These are phyloP conservation scores for Bombus polaris DNA, from an alignment of 1,140 invertebrate genomes.

Conservation along the genomic window DNA sequence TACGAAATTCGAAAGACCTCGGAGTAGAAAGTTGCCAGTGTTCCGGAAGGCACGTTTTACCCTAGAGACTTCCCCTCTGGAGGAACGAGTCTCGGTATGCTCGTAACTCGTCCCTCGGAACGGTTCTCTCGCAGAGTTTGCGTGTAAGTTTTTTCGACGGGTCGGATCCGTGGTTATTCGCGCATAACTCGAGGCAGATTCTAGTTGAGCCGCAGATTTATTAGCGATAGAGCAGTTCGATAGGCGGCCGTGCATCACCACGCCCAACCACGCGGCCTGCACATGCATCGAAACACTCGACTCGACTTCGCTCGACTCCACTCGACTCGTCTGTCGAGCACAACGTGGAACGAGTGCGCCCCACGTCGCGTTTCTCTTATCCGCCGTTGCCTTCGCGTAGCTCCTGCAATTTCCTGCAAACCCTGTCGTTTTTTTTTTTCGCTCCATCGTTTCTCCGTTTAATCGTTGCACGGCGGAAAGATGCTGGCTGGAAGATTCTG, in stretches of 20 bases:
- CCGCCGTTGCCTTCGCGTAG: constrained; percentile 23
- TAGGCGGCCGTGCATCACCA: constrained; percentile 79
- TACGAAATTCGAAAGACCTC: background rate
- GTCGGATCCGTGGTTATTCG: constrained; percentile 60
- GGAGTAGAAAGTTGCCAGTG: background rate
- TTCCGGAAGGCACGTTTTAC: background rate
- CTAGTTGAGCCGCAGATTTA: constrained; percentile 81
- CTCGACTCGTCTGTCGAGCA: no score
- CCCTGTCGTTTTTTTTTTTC: no score
- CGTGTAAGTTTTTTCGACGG: constrained; percentile 55
- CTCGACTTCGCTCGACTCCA: background rate
- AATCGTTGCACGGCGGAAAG: background rate
- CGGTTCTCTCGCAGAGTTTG: constrained; percentile 1
- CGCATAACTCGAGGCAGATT: constrained; percentile 74
- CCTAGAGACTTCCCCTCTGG: background rate
- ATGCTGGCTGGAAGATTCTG: no score
- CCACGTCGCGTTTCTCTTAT: constrained; percentile 42
- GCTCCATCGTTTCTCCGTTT: background rate
- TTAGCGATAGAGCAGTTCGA: constrained; percentile 77
- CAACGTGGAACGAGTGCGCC: background rate
- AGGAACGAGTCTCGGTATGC: background rate
- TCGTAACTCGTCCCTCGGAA: background rate
- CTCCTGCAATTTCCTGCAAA: constrained; percentile 57
- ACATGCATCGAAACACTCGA: constrained; percentile 36
- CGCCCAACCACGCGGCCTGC: constrained; percentile 69